Evolutionary conservation across 2,113 vertebrate species (phyloP), one percentile per base, ranked within the genome.

Genomic region (Scophthalmus maximus): DNA sequence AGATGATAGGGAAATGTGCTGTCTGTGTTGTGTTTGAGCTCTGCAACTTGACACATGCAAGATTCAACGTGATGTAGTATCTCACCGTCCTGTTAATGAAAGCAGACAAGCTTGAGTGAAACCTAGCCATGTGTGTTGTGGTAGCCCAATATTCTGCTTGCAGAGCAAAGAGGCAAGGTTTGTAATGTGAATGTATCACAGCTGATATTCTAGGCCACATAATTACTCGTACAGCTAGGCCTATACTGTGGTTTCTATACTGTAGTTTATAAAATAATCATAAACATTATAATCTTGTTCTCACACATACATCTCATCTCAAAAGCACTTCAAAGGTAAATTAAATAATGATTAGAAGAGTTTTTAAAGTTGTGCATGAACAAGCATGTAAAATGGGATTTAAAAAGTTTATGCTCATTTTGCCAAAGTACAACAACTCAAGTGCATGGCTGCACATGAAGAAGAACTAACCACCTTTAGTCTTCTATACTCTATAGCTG

Each of bases 261-360:
- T n/a, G n/a, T n/a, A 74, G 71, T 81, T 78, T 61, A n/a, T n/a
- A n/a, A n/a, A n/a, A n/a, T n/a, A n/a, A n/a, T n/a, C n/a, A n/a
- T n/a, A 82, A 79, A 77, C 55, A 80, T 78, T 58, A 65, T 64
- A 82, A 87, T 88, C 83, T 68, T 55, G 53, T 66, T 74, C 18
- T 46, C 40, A 78, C 82, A 81, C 67, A 71, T 76, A 72, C 80
- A 64, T 83, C 61, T 88, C 84, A 88, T 87, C 87, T 34, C 68
- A 49, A 79, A 83, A 65, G 65, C 74, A 30, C 73, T 69, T 74
- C 40, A 38, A 63, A 69, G 62, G 59, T 70, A 63, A 76, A 83
- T 75, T 30, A 76, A 83, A 42, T 27, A 76, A 83, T 52, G n/a
- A 74, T 78, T 44, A 49, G 61, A 14, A 53, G 30, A 64, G 18